A percentile compares a stretch with the other conserved stretches of the same genome.
These are phyloP conservation scores for Lumbricus terrestris DNA, from an alignment of 2,888 invertebrate species.

Conservation along the genomic window DNA sequence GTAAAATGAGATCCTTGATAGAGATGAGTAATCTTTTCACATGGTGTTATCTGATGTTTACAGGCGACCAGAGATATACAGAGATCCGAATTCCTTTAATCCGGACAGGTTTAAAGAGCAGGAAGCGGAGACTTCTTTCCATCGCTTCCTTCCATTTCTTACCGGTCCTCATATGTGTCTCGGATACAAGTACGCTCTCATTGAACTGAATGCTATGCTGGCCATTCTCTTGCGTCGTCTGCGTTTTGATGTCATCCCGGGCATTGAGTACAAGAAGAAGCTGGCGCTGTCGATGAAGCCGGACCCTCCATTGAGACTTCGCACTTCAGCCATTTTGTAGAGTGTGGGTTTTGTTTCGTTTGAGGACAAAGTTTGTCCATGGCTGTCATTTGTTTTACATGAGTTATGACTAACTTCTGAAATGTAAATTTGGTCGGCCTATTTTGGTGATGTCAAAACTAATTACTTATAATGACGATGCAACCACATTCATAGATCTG, in stretches of 20 bases:
- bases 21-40: neutral
- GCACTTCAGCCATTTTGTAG: neutral
- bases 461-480: too few species aligned
- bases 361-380: neutral
- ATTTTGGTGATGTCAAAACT: too few species aligned
- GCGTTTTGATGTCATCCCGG: conserved; percentile 43
- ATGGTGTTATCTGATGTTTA: conserved; percentile 19
- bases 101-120: conserved; percentile 46
- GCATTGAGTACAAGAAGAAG: conserved; percentile 39
- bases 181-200: conserved; percentile 49
- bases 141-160: conserved; percentile 47
- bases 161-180: conserved; percentile 52
- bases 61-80: conserved; percentile 45
- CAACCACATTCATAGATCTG: too few species aligned
- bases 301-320: conserved; percentile 40
- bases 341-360: neutral
- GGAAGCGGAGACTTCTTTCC: conserved; percentile 39
- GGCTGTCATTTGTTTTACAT: neutral
- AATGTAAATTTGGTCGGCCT: too few species aligned
- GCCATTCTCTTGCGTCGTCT: conserved; percentile 43
- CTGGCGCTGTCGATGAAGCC: conserved; percentile 43
- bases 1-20: neutral
- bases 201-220: conserved; percentile 48
- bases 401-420: too few species aligned
- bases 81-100: conserved; percentile 44